Base-by-base conservation (phyloP, 2,888 invertebrate species). In the Cephus rjabovi region DNA sequence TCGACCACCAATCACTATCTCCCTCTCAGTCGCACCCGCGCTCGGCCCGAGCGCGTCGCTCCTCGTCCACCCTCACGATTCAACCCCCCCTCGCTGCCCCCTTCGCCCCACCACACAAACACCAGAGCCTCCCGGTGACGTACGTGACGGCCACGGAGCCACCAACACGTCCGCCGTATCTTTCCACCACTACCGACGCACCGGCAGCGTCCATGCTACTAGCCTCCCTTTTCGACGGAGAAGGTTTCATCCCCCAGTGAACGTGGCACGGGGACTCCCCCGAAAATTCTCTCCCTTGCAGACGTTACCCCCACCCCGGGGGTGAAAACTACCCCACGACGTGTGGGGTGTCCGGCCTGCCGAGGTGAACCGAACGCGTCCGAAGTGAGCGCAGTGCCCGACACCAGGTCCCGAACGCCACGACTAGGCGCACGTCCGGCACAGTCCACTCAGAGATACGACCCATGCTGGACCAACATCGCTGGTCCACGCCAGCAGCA, bases 371-470 rank as follows among this genome's bases (percentile, higher is more conserved):
- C 90, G 90, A 90, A 85, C 86, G 86, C 89, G 88, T 87, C 90
- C 90, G 90, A 88, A 90, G 87, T 75, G 87, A 88, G 89, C 89
- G 87, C 89, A 90, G 90, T 89, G 85, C 80, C 77, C 80, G 78
- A 88, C 87, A 87, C 88, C 91, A 90, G 89, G 89, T 89, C 89
- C 88, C 90, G 88, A 87, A 89, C 88, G 87, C 88, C 88, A 87
- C 86, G 80, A 83, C 84, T 79, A 82, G 87, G 89, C 90, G 89
- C 90, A 90, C 90, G 91, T 90, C 89, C 91, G 89, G 91, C 91
- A 90, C 91, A 91, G 91, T 91, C 91, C 91, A 91, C 91, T 91
- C 89, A 87, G 89, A 89, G 91, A 91, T 91, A 91, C 91, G 91
- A 90, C 90, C 90, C 91, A 90, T 90, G 91, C 91, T 90, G 91